These are phyloP conservation scores for Galagoides demidoff DNA, from an alignment of 2,797 vertebrate species.

Conservation along the genomic window DNA sequence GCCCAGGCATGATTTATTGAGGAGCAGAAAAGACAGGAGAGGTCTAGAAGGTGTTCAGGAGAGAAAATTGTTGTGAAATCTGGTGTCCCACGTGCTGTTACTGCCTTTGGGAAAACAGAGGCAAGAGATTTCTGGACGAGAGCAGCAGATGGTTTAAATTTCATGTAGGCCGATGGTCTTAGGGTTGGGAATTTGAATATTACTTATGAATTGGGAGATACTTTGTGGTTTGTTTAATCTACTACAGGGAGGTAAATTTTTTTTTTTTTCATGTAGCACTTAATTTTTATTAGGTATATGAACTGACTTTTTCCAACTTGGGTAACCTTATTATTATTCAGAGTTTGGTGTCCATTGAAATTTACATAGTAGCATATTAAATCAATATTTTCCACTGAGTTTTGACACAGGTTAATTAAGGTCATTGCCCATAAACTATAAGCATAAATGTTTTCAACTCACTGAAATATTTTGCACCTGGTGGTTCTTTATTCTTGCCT, in stretches of 20 bases:
- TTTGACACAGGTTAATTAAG: neutral
- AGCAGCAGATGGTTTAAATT: no score
- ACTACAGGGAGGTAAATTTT: neutral
- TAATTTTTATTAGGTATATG: neutral
- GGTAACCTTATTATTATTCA: neutral
- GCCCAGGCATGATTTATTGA: neutral
- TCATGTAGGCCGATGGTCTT: fast-evolving
- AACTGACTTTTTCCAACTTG: neutral
- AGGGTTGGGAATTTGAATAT: neutral
- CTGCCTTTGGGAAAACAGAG: neutral
- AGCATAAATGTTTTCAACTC: neutral
- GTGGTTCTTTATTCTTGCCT: neutral
- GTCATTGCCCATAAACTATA: neutral
- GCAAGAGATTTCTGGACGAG: neutral
- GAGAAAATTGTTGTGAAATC: neutral
- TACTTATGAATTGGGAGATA: neutral
- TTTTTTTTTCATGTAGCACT: no score
- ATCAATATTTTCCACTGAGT: neutral
- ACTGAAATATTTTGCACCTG: neutral
- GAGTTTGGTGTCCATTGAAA: neutral
- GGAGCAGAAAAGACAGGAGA: neutral
- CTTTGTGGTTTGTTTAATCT: neutral
- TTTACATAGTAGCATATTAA: neutral
- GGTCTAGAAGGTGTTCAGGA: neutral
- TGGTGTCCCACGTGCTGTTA: fast-evolving